Evolutionary conservation across 2,797 vertebrate species (phyloP).

Genomic region (Sebastes paucispinis): DNA sequence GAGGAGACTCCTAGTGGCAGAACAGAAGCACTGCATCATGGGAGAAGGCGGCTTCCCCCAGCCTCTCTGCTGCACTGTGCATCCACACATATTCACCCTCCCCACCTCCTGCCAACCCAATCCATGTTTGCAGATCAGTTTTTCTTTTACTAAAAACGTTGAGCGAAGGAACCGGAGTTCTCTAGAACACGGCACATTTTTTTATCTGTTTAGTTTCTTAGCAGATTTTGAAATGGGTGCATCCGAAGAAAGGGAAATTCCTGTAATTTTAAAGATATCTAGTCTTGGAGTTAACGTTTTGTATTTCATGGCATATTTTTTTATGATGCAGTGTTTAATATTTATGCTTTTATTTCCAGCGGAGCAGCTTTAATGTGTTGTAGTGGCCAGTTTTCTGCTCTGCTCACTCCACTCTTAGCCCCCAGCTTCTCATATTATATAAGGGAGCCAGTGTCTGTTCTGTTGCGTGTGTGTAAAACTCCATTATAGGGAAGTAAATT

Average conservation of each 20-base stretch:
- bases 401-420: conserved; percentile 24
- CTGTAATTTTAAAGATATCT: background rate
- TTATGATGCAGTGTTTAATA: background rate
- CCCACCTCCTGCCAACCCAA: background rate
- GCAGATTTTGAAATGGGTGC: background rate
- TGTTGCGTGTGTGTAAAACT: conserved; percentile 32
- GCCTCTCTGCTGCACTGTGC: conserved; percentile 14
- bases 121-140: conserved; percentile 12
- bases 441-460: conserved; percentile 40
- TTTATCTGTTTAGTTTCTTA: background rate
- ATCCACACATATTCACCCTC: background rate
- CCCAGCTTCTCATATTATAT: conserved; percentile 54
- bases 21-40: conserved; percentile 37
- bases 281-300: background rate
- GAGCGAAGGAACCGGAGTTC: background rate
- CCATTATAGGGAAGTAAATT: conserved; percentile 39
- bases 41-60: conserved; percentile 44
- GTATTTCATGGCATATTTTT: background rate
- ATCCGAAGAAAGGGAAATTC: background rate
- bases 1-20: conserved; percentile 71
- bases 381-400: conserved; percentile 8
- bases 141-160: background rate
- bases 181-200: background rate
- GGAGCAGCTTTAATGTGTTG: background rate
- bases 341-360: background rate